Conservation (phyloP, 2,888 invertebrate genomes). For the Heliconius erato region DNA sequence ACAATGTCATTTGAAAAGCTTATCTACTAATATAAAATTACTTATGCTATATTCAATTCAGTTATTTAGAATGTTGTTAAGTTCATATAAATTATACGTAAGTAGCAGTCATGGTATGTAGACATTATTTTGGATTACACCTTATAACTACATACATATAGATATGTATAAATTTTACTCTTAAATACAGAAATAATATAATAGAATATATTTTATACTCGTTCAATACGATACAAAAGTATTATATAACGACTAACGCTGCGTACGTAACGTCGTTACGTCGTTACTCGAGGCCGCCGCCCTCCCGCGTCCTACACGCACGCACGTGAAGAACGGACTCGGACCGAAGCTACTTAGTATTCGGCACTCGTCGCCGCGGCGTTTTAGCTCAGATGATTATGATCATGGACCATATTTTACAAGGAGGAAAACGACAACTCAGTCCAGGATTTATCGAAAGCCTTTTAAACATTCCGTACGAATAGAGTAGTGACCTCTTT, state of each 20-base stretch:
- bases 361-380: slow-evolving; percentile 13
- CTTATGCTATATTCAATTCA: too few species aligned
- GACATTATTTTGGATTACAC: too few species aligned
- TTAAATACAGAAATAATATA: not conserved
- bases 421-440: slow-evolving; percentile 9
- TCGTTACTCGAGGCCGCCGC: slow-evolving; percentile 6
- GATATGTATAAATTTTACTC: too few species aligned
- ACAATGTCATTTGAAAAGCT: too few species aligned
- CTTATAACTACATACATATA: too few species aligned
- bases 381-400: slow-evolving; percentile 21
- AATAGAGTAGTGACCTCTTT: too few species aligned
- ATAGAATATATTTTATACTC: not conserved
- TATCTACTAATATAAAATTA: too few species aligned
- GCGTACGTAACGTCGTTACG: slow-evolving; percentile 2
- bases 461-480: not conserved
- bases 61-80: too few species aligned
- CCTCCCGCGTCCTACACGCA: not conserved
- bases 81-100: too few species aligned
- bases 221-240: not conserved
- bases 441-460: not conserved
- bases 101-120: too few species aligned
- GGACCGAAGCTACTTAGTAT: not conserved
- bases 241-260: not conserved
- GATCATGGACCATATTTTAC: slow-evolving; percentile 10
- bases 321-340: slow-evolving; percentile 14